Evolutionary conservation across 2,888 invertebrate species (phyloP).

Genomic region (Pyrgus malvae): DNA sequence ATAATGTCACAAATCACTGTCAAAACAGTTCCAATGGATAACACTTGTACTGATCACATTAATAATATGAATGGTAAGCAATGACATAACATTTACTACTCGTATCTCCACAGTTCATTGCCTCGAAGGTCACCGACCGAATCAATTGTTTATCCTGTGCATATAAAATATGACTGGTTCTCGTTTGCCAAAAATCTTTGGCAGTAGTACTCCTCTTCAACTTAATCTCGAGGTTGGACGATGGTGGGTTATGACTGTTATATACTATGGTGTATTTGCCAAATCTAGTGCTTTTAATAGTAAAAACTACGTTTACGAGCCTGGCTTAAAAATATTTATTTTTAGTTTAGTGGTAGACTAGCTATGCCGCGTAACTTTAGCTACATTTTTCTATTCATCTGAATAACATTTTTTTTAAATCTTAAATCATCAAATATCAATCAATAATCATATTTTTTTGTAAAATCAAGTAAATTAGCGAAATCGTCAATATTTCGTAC

Average conservation of each 20-base stretch:
- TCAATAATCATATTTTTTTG: too few relatives aligned
- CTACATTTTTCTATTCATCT: too few relatives aligned
- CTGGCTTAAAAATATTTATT: too few relatives aligned
- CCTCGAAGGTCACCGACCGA: background rate
- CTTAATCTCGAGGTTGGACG: constrained; percentile 2
- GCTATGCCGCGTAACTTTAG: too few relatives aligned
- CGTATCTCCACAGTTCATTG: constrained; percentile 5
- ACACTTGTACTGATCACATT: background rate
- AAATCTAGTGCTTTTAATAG: constrained; percentile 2
- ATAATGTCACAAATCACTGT: too few relatives aligned
- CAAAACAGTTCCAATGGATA: too few relatives aligned
- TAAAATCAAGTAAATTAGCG: too few relatives aligned
- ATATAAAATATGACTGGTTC: constrained; percentile 6
- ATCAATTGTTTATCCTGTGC: constrained; percentile 20
- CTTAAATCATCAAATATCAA: too few relatives aligned
- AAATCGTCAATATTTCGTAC: too few relatives aligned
- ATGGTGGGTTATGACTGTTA: background rate
- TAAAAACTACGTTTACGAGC: too few relatives aligned
- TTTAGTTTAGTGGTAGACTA: too few relatives aligned
- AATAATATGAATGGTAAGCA: background rate
- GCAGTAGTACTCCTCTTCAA: constrained; percentile 7
- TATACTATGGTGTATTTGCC: constrained; percentile 3
- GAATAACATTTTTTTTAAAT: too few relatives aligned
- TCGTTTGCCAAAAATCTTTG: constrained; percentile 23
- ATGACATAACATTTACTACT: constrained; percentile 4